Percentiles rank a stretch among this genome's conserved stretches.
Evolutionary conservation across 2,888 invertebrate genomes (phyloP).

Genomic region (Iphiclides podalirius): DNA sequence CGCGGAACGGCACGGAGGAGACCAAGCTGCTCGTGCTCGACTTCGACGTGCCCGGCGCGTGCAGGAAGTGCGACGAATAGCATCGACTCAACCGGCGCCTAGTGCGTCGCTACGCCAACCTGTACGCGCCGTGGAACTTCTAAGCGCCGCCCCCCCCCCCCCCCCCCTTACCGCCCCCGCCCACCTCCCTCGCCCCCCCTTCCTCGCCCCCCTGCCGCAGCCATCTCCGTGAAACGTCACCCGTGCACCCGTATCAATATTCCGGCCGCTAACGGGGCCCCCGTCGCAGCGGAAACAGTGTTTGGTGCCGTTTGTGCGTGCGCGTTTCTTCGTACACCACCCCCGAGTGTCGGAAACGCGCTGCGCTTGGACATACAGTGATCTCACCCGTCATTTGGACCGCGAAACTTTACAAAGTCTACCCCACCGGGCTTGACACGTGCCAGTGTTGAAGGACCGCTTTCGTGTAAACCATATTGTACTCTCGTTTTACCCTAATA

Average conservation of each 20-base stretch:
- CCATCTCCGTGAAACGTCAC: too few species aligned
- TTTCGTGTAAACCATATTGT: slow-evolving; percentile 44
- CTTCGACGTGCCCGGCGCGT: slow-evolving; percentile 92
- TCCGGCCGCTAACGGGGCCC: too few species aligned
- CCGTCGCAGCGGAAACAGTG: too few species aligned
- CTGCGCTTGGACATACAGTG: slow-evolving; percentile 5
- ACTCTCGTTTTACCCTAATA: slow-evolving; percentile 41
- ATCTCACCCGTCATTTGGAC: slow-evolving; percentile 28
- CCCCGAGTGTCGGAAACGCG: too few species aligned
- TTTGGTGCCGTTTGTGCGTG: too few species aligned
- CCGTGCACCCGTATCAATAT: too few species aligned
- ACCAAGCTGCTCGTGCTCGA: slow-evolving; percentile 98
- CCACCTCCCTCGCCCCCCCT: too few species aligned
- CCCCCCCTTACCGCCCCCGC: not conserved
- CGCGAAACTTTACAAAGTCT: slow-evolving; percentile 33
- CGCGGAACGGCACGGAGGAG: slow-evolving; percentile 98
- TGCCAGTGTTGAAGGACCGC: slow-evolving; percentile 31
- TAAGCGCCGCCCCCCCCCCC: slow-evolving; percentile 30
- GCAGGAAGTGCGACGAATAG: slow-evolving; percentile 80
- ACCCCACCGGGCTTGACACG: slow-evolving; percentile 35
- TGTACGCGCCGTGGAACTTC: slow-evolving; percentile 72
- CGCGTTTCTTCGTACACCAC: too few species aligned
- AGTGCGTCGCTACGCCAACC: slow-evolving; percentile 65
- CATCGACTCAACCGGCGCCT: slow-evolving; percentile 72
- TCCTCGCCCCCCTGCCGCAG: too few species aligned